Conservation (phyloP, 2,113 vertebrate species). For the Prunella fulvescens region DNA sequence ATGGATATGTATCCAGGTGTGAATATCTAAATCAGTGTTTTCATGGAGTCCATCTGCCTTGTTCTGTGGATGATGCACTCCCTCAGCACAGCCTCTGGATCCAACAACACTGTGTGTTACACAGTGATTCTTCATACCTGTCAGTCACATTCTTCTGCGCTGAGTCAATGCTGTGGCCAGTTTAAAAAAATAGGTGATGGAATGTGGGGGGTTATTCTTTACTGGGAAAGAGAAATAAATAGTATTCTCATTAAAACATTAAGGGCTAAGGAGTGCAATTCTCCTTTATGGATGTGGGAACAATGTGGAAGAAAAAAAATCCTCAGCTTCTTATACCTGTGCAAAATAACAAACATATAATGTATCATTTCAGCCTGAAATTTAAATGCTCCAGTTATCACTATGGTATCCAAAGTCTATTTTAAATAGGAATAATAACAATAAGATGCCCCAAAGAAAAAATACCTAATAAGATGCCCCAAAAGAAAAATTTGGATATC, state of each 20-base stretch:
- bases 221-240: background rate
- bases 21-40: background rate
- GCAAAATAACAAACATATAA: background rate
- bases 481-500: background rate
- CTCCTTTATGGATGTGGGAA: background rate
- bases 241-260: background rate
- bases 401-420: background rate
- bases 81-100: background rate
- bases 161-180: background rate
- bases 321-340: background rate
- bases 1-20: background rate
- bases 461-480: background rate
- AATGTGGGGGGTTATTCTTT: background rate
- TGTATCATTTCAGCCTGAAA: background rate
- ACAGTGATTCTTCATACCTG: background rate
- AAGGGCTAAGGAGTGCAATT: background rate
- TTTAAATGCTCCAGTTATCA: background rate
- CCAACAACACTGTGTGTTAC: rapidly evolving
- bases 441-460: background rate
- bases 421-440: background rate
- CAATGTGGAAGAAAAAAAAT: background rate
- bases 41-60: background rate
- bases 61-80: background rate
- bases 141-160: background rate
- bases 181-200: background rate